These are phyloP conservation scores for Pangasius krempfi DNA, from an alignment of 2,797 vertebrate species.

Conservation along the genomic window DNA sequence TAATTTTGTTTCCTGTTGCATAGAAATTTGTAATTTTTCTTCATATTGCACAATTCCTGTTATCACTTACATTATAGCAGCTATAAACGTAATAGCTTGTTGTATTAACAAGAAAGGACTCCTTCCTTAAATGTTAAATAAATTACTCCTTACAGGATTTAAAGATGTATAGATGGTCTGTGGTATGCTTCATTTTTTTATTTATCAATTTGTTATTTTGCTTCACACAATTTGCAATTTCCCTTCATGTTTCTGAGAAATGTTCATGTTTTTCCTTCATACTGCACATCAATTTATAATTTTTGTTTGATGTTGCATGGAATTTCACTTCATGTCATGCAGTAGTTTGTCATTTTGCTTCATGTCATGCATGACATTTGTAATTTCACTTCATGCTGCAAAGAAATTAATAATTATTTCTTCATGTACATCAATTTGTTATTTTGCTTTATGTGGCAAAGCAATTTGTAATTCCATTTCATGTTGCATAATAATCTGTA, in stretches of 20 bases:
- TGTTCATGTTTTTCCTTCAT: not conserved
- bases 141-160: too few relatives aligned
- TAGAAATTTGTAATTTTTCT: not conserved
- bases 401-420: too few relatives aligned
- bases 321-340: not conserved
- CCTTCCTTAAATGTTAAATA: too few relatives aligned
- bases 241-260: not conserved
- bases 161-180: too few relatives aligned
- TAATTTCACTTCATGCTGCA: not conserved
- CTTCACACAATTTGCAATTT: not conserved
- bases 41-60: not conserved
- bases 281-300: not conserved
- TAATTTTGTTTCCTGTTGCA: not conserved
- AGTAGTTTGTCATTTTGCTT: not conserved
- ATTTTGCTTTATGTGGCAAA: too few relatives aligned
- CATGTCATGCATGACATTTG: not conserved
- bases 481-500: not conserved
- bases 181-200: not conserved
- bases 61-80: not conserved
- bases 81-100: not conserved
- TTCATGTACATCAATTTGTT: too few relatives aligned
- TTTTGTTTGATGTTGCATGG: not conserved
- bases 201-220: not conserved
- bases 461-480: not conserved
- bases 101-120: too few relatives aligned